These are phyloP conservation scores for Drosophila obscura DNA, from an alignment of 1,140 invertebrate species.

Conservation along the genomic window DNA sequence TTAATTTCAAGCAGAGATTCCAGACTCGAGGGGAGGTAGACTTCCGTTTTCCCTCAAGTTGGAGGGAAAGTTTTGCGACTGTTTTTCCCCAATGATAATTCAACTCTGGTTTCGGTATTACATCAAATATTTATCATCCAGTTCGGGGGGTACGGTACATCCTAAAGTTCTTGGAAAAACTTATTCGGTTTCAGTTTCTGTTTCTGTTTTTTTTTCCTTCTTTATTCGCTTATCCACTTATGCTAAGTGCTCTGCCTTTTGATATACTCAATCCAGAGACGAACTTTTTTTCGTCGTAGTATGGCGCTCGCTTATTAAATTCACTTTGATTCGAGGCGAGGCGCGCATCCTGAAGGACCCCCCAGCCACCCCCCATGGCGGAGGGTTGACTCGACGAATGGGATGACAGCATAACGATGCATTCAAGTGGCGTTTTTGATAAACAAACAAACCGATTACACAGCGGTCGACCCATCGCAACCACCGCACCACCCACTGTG, in stretches of 20 bases:
- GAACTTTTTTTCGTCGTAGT: not conserved
- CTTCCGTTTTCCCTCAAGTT: slow-evolving; percentile 23
- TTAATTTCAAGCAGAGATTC: slow-evolving; percentile 44
- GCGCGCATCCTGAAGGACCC: not conserved
- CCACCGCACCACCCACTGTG: slow-evolving; percentile 33
- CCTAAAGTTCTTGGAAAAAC: slow-evolving; percentile 5
- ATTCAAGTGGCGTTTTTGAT: slow-evolving; percentile 65
- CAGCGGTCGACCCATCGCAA: slow-evolving; percentile 49
- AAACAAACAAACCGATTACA: slow-evolving; percentile 77
- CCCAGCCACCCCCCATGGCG: not conserved
- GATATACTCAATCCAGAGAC: slow-evolving; percentile 28
- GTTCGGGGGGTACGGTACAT: not conserved
- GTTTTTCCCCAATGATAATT: slow-evolving; percentile 10
- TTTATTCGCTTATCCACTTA: slow-evolving; percentile 15
- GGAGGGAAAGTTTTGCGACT: no score
- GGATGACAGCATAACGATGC: slow-evolving; percentile 70
- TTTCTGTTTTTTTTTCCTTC: not conserved
- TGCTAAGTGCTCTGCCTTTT: slow-evolving; percentile 38
- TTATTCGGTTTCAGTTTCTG: slow-evolving; percentile 13
- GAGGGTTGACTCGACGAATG: not conserved
- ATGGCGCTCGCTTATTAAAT: slow-evolving; percentile 33
- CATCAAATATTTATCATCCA: slow-evolving; percentile 54
- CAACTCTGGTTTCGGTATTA: slow-evolving; percentile 34
- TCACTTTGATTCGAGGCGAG: slow-evolving; percentile 6
- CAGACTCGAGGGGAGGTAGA: not conserved